Base-by-base conservation (phyloP, 2,888 invertebrate species). In the Slavum lentiscoides region DNA sequence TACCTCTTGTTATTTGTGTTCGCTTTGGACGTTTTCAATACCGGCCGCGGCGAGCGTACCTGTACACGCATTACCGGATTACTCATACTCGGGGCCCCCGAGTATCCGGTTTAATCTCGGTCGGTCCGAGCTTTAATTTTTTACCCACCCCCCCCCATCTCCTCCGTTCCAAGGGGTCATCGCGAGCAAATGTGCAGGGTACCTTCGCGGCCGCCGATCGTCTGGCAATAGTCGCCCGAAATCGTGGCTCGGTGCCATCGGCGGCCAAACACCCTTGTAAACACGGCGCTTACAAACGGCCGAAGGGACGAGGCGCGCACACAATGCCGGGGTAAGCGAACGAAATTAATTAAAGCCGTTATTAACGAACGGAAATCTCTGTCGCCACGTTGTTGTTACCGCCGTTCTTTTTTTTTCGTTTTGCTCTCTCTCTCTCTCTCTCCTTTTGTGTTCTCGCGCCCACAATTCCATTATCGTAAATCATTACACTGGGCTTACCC, bases 271-370 rank as follows among this genome's bases (percentile, higher is more conserved):
- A 72, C 80, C 80, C 80, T 80, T 80, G 80, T 80, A 80, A 80
- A 80, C 80, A 80, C 62, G 72, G 64, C 80, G 80, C 55, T 80
- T 80, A 80, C 70, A 72, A 64, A 64, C 55, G 19, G 55, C 19
- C 55, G 69, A 64, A 64, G 49, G 49, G 49, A 49, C 49, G 30
- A 2, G 30, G 30, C 1, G 30, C 30, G 30, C 30, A 49, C 49
- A 70, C 70, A 72, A 72, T 70, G 30, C 30, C n/a, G n/a, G n/a
- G 80, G 72, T 53, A 19, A 64, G 80, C 69, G 55, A 64, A 70
- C 64, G 64, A 80, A 80, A 80, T 80, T 80, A 80, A 80, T 80
- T 80, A 80, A 80, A 80, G 70, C 80, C 80, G 70, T 80, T 80
- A 72, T 80, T 72, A 70, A 72, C 72, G 55, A 72, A 80, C 80